Conservation (phyloP, 2,113 vertebrate genomes). For the Cercopithecus mona region DNA sequence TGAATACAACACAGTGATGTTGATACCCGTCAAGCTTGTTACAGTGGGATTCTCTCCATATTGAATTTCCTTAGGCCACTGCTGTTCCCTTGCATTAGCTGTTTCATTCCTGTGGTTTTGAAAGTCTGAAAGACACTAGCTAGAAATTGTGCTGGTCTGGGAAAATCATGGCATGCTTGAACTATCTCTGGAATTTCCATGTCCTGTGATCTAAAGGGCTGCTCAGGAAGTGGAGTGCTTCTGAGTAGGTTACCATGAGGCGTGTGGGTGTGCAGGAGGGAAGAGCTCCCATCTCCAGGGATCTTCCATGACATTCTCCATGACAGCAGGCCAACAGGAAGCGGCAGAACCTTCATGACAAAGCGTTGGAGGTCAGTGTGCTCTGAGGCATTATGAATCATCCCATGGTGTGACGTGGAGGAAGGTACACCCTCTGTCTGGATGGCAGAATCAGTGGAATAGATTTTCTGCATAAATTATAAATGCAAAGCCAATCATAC, state of each 20-base stretch:
- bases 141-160: background rate
- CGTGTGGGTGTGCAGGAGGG: background rate
- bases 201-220: background rate
- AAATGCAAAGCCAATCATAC: background rate
- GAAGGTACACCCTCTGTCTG: rapidly evolving
- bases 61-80: background rate
- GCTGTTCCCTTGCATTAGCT: background rate
- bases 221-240: background rate
- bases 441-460: background rate
- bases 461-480: background rate
- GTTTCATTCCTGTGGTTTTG: background rate
- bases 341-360: background rate
- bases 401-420: background rate
- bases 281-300: background rate
- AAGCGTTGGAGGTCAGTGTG: background rate
- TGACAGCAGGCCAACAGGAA: background rate
- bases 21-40: background rate
- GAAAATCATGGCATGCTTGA: background rate
- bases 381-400: background rate
- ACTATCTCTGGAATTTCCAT: background rate
- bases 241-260: background rate
- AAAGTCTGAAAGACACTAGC: background rate
- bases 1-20: background rate
- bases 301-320: rapidly evolving
- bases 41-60: background rate